Evolutionary conservation across 2,888 invertebrate species (phyloP).

Genomic region (Prosopocoilus inquinatus): DNA sequence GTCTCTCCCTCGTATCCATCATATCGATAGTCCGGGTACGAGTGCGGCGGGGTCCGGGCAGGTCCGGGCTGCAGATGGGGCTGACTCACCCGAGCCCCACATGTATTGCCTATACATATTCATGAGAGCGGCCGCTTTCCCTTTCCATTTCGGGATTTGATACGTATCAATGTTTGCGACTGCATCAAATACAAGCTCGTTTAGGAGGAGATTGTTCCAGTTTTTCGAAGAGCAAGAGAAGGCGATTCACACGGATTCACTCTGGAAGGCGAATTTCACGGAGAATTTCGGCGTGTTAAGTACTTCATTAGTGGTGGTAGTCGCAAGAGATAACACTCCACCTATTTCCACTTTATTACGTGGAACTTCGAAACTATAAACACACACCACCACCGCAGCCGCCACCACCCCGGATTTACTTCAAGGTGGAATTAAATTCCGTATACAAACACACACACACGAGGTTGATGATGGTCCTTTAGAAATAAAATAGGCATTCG

Average conservation of each 20-base stretch:
- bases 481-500: too few relatives aligned
- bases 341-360: conserved; percentile 26
- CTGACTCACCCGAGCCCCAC: conserved; percentile 48
- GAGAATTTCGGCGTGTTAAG: conserved; percentile 24
- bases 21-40: conserved; percentile 47
- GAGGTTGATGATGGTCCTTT: too few relatives aligned
- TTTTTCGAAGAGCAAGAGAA: conserved; percentile 10
- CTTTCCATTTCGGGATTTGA: conserved; percentile 43
- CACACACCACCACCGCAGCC: too few relatives aligned
- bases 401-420: too few relatives aligned
- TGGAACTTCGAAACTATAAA: conserved; percentile 11
- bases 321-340: conserved; percentile 25
- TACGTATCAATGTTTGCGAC: conserved; percentile 39
- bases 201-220: conserved; percentile 16
- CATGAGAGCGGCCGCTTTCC: conserved; percentile 48
- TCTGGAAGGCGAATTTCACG: conserved; percentile 9
- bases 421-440: too few relatives aligned
- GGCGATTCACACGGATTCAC: conserved; percentile 9
- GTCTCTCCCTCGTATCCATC: conserved; percentile 47
- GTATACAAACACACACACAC: too few relatives aligned
- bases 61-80: conserved; percentile 45
- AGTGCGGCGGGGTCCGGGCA: conserved; percentile 40
- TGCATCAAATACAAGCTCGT: conserved; percentile 27
- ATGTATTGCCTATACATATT: conserved; percentile 50
- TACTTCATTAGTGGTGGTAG: conserved; percentile 24